Conservation (phyloP, 2,113 vertebrate genomes). For the Lophura nycthemera region DNA sequence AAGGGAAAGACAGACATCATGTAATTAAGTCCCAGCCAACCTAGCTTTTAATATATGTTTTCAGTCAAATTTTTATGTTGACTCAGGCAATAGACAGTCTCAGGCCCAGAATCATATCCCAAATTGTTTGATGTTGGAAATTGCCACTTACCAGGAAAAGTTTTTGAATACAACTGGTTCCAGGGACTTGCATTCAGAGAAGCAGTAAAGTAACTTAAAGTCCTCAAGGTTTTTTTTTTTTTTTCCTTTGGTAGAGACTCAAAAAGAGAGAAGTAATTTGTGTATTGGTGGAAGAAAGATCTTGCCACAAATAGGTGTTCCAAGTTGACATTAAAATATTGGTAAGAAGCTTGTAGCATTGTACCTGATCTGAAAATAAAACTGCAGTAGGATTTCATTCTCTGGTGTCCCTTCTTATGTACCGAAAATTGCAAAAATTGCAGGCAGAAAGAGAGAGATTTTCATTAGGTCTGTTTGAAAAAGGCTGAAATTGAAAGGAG, state of each 20-base stretch:
- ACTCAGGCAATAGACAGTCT: slow-evolving; percentile 15
- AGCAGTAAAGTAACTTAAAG: background rate
- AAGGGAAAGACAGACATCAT: slow-evolving; percentile 44
- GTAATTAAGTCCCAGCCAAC: background rate
- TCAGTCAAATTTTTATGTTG: slow-evolving; percentile 29
- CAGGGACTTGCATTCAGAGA: background rate
- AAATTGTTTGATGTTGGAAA: slow-evolving; percentile 17
- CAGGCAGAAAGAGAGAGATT: background rate
- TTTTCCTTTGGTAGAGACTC: background rate
- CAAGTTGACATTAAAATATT: background rate
- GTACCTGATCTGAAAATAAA: background rate
- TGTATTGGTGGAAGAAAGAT: background rate
- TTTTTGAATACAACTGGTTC: background rate
- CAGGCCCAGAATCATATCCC: background rate
- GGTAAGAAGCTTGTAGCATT: background rate
- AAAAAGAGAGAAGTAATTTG: background rate
- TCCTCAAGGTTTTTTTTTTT: background rate
- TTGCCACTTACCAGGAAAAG: background rate
- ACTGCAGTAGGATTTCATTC: background rate
- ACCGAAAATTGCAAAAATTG: background rate
- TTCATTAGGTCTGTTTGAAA: slow-evolving; percentile 36
- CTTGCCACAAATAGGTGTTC: background rate
- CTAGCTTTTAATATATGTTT: background rate
- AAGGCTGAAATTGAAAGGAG: background rate
- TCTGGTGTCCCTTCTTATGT: background rate